Percentiles rank a stretch among this genome's conserved stretches.
These are phyloP conservation scores for Streptopelia turtur DNA, from an alignment of 2,797 vertebrate species.

Conservation along the genomic window DNA sequence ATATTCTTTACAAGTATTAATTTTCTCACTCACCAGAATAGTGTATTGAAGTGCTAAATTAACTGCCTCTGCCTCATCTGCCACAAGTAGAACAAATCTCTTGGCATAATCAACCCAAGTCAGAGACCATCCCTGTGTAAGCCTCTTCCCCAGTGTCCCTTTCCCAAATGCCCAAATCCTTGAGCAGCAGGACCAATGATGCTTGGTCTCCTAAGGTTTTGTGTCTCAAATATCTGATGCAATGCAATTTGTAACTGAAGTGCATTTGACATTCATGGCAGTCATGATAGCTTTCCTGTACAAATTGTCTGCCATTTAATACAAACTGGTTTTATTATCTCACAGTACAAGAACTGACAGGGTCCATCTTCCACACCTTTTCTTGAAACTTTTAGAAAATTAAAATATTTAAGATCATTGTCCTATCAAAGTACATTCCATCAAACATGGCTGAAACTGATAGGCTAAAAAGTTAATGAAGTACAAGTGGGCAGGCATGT, in stretches of 20 bases:
- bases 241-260: background rate
- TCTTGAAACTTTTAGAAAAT: background rate
- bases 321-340: background rate
- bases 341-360: background rate
- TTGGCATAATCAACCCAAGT: background rate
- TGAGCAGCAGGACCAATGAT: background rate
- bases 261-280: background rate
- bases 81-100: background rate
- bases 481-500: fast-evolving
- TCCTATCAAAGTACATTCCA: background rate
- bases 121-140: background rate
- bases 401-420: background rate
- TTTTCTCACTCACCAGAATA: background rate
- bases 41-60: background rate
- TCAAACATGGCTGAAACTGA: background rate
- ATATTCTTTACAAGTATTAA: background rate
- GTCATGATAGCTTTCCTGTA: background rate
- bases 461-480: background rate
- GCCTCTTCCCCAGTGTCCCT: background rate
- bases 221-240: background rate
- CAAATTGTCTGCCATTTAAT: background rate
- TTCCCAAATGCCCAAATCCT: background rate
- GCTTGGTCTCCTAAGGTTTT: background rate
- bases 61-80: background rate
- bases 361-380: background rate